phyloP scores from a whole-genome alignment of 2,888 invertebrate genomes.

The Morinoia aosen region DNA sequence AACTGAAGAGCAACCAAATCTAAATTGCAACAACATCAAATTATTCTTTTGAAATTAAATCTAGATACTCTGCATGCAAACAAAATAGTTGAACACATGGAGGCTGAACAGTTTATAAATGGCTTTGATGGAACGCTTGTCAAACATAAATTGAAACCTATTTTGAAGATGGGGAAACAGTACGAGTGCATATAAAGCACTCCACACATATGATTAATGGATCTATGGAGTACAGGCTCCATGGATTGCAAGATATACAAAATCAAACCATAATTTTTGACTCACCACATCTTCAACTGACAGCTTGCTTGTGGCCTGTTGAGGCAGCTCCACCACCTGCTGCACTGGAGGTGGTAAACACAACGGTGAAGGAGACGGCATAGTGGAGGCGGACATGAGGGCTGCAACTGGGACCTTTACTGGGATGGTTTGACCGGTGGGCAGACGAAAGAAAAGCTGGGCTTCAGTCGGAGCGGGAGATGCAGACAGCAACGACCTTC shows the following conservation, averaged over 20 bases:
- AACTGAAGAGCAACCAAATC: not conserved
- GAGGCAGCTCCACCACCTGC: conserved; percentile 46
- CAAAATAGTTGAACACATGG: too few species aligned
- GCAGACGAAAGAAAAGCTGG: conserved; percentile 57
- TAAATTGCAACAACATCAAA: not conserved
- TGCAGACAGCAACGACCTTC: not conserved
- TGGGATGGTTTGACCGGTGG: conserved; percentile 66
- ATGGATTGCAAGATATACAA: too few species aligned
- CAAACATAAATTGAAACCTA: too few species aligned
- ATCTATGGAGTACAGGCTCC: too few species aligned
- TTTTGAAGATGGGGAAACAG: too few species aligned
- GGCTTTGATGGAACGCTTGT: too few species aligned
- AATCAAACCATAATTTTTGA: conserved; percentile 59
- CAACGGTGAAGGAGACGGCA: not conserved
- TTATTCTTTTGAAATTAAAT: not conserved
- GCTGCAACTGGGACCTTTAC: conserved; percentile 66
- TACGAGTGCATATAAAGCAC: too few species aligned
- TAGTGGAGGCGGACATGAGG: conserved; percentile 60
- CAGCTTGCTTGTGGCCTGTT: conserved; percentile 47
- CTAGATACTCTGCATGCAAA: too few species aligned
- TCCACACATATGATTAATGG: too few species aligned
- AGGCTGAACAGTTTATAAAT: too few species aligned
- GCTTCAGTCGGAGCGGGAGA: conserved; percentile 43
- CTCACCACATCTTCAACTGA: conserved; percentile 66
- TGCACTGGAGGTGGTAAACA: not conserved